Evolutionary conservation across 2,888 invertebrate species (phyloP).

Genomic region (Scelioninae gen. 2): DNA sequence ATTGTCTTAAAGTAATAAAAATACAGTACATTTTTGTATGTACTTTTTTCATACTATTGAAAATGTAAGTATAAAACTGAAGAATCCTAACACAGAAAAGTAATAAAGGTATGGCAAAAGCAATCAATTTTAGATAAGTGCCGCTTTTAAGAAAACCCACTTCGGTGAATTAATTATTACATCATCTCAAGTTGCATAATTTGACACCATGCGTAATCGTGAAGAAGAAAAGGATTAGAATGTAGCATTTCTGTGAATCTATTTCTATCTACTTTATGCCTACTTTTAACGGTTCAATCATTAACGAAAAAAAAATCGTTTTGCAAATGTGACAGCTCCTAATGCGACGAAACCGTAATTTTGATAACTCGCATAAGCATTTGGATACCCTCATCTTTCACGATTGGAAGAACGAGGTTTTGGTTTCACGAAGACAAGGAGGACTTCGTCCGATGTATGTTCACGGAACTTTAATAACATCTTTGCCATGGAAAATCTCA

Average conservation of each 20-base stretch:
- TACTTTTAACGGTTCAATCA: not conserved
- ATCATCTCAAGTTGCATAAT: slow-evolving; percentile 30
- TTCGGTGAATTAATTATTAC: slow-evolving; percentile 38
- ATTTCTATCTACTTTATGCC: slow-evolving; percentile 14
- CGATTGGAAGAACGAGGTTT: slow-evolving; percentile 14
- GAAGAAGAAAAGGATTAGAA: slow-evolving; percentile 4
- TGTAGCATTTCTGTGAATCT: slow-evolving; percentile 6
- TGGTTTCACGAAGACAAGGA: slow-evolving; percentile 27
- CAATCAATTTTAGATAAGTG: no score
- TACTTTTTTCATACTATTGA: no score
- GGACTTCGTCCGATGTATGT: slow-evolving; percentile 11
- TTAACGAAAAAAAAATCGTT: slow-evolving; percentile 18
- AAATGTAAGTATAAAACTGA: slow-evolving; percentile 6
- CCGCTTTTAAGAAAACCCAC: slow-evolving; percentile 16
- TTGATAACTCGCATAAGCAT: slow-evolving; percentile 32
- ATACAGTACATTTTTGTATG: no score
- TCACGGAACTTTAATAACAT: slow-evolving; percentile 34
- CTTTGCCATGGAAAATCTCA: no score
- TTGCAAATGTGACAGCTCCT: slow-evolving; percentile 16
- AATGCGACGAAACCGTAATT: slow-evolving; percentile 17
- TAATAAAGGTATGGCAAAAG: no score
- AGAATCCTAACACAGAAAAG: not conserved
- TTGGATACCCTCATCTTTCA: slow-evolving; percentile 3
- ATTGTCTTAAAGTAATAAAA: no score
- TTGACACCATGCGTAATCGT: slow-evolving; percentile 1